Conservation (phyloP, 2,888 invertebrate genomes). For the Polia nebulosa region DNA sequence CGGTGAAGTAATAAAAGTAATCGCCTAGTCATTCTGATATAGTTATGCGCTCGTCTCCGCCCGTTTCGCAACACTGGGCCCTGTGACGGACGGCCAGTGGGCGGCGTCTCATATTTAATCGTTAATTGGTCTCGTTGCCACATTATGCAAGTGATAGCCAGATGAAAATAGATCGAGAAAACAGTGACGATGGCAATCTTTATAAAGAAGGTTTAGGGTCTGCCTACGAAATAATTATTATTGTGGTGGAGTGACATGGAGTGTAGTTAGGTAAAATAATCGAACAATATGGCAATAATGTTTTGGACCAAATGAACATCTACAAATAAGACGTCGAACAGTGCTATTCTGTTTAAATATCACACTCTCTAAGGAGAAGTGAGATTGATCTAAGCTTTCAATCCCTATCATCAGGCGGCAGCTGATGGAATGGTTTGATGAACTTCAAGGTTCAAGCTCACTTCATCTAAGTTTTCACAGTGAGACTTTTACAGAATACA, state of each 20-base stretch:
- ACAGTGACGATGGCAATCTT: constrained; percentile 43
- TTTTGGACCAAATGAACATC: neutral
- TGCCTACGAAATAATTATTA: constrained; percentile 6
- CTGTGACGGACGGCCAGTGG: constrained; percentile 61
- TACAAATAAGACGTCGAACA: neutral
- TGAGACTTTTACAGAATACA: too few relatives aligned
- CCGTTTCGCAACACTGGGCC: constrained; percentile 60
- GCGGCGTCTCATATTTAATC: constrained; percentile 76
- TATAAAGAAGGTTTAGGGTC: constrained; percentile 33
- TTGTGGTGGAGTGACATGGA: neutral
- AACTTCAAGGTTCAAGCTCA: too few relatives aligned
- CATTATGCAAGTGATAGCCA: constrained; percentile 73
- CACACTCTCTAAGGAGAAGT: too few relatives aligned
- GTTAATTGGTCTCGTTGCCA: constrained; percentile 77
- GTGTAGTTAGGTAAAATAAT: neutral
- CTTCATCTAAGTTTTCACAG: neutral
- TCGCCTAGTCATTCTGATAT: constrained; percentile 47
- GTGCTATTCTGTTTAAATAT: neutral
- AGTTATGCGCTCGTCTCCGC: constrained; percentile 41
- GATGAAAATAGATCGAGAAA: constrained; percentile 60
- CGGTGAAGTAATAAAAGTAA: constrained; percentile 50
- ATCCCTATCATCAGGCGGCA: too few relatives aligned
- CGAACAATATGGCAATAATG: too few relatives aligned
- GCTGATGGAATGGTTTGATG: too few relatives aligned
- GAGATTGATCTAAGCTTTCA: too few relatives aligned